phyloP scores from a whole-genome alignment of 2,888 invertebrate species.

The Agrilus biguttatus region DNA sequence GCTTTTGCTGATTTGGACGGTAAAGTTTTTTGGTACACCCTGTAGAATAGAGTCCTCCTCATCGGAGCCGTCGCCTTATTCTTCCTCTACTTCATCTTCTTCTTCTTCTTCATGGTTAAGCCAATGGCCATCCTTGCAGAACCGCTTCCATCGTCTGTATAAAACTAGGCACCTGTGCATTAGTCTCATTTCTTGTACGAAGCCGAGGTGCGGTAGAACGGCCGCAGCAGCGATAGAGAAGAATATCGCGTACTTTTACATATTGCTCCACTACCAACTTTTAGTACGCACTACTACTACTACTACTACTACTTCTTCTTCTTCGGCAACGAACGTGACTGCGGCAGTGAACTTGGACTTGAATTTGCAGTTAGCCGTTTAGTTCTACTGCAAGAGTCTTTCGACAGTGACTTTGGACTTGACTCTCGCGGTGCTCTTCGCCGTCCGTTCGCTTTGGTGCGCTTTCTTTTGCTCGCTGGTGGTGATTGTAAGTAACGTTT shows the following conservation, averaged over 20 bases:
- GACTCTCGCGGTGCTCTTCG: no score
- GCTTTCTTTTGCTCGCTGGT: no score
- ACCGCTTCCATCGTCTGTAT: slow-evolving; percentile 22
- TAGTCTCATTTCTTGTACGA: slow-evolving; percentile 26
- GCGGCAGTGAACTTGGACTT: slow-evolving; percentile 17
- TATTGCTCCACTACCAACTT: background rate
- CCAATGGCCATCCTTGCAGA: slow-evolving; percentile 25
- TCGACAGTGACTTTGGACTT: slow-evolving; percentile 17
- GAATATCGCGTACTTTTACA: background rate
- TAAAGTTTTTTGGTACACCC: no score
- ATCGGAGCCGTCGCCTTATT: no score
- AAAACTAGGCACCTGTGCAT: slow-evolving; percentile 26
- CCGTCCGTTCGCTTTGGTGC: no score
- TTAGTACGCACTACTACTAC: background rate
- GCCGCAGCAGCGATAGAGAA: slow-evolving; percentile 1
- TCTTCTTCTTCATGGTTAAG: slow-evolving; percentile 13
- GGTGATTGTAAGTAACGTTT: no score
- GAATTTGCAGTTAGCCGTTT: slow-evolving; percentile 11
- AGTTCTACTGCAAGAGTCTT: slow-evolving; percentile 7
- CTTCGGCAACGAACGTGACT: slow-evolving; percentile 3
- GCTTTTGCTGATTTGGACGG: no score
- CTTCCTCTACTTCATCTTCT: slow-evolving; percentile 3
- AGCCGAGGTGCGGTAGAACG: slow-evolving; percentile 10
- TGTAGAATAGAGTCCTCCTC: no score
- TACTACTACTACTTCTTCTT: background rate